Conservation (phyloP, 2,113 vertebrate genomes). For the Hippocampus mohnikei region DNA sequence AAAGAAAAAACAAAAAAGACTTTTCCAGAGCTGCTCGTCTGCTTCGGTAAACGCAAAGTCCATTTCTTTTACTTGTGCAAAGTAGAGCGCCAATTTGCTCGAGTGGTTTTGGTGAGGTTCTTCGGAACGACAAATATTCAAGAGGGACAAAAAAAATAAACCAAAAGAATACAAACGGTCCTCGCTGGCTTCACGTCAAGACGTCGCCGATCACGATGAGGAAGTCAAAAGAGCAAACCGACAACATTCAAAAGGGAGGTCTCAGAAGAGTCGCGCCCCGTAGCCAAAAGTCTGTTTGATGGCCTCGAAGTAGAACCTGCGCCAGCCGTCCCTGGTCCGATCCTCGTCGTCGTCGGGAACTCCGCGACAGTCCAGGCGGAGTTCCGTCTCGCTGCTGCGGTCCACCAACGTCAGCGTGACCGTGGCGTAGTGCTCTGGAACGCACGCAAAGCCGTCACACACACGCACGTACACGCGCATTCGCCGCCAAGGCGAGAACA, state of each 20-base stretch:
- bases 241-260: not conserved
- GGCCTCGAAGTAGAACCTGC: conserved; percentile 92
- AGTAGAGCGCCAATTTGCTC: conserved; percentile 33
- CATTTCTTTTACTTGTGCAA: conserved; percentile 31
- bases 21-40: conserved; percentile 14
- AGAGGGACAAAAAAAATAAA: not conserved
- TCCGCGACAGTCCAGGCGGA: conserved; percentile 85
- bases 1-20: conserved; percentile 36
- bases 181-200: conserved; percentile 3
- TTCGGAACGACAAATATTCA: conserved; percentile 33
- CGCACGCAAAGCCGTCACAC: not conserved
- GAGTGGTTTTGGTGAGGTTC: conserved; percentile 25
- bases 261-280: conserved; percentile 84
- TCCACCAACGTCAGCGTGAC: conserved; percentile 83
- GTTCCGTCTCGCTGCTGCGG: conserved; percentile 85
- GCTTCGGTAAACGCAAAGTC: conserved; percentile 26
- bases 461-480: too few relatives aligned
- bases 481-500: too few relatives aligned
- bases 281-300: conserved; percentile 98
- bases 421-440: conserved; percentile 86
- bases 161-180: conserved; percentile 39
- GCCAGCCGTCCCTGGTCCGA: conserved; percentile 90
- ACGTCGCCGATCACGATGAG: conserved; percentile 5
- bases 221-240: conserved; percentile 11
- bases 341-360: conserved; percentile 89